phyloP scores from a whole-genome alignment of 2,888 invertebrate species.

The Campoplex nolae region DNA sequence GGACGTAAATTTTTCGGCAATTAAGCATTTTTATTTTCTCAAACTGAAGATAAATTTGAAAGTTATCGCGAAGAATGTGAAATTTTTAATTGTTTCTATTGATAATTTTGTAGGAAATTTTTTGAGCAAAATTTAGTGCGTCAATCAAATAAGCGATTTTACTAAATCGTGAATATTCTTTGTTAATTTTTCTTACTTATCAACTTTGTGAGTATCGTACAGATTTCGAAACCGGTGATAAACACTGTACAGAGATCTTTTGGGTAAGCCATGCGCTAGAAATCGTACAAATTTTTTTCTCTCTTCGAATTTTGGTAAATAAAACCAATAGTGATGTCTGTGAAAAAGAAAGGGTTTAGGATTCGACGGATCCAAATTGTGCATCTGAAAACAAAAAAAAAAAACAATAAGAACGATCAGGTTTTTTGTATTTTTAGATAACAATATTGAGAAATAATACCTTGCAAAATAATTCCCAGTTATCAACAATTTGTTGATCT shows the following conservation, averaged over 20 bases:
- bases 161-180: not conserved
- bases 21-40: too few relatives aligned
- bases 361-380: conserved; percentile 75
- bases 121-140: too few relatives aligned
- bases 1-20: too few relatives aligned
- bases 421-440: too few relatives aligned
- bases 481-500: conserved; percentile 72
- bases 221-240: conserved; percentile 79
- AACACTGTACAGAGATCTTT: conserved; percentile 80
- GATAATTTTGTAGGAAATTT: too few relatives aligned
- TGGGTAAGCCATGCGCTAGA: conserved; percentile 77
- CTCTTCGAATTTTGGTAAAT: conserved; percentile 70
- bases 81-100: too few relatives aligned
- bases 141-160: not conserved
- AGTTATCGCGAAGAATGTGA: too few relatives aligned
- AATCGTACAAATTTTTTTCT: conserved; percentile 80
- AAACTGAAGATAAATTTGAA: too few relatives aligned
- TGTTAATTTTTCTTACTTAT: conserved; percentile 65
- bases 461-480: conserved; percentile 78
- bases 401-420: not conserved
- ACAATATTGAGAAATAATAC: conserved; percentile 61
- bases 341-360: conserved; percentile 76
- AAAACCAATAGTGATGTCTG: conserved; percentile 66
- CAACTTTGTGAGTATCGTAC: conserved; percentile 64
- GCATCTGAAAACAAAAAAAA: conserved; percentile 71